These are phyloP conservation scores for Aporophyla lueneburgensis DNA, from an alignment of 2,888 invertebrate species.

Conservation along the genomic window DNA sequence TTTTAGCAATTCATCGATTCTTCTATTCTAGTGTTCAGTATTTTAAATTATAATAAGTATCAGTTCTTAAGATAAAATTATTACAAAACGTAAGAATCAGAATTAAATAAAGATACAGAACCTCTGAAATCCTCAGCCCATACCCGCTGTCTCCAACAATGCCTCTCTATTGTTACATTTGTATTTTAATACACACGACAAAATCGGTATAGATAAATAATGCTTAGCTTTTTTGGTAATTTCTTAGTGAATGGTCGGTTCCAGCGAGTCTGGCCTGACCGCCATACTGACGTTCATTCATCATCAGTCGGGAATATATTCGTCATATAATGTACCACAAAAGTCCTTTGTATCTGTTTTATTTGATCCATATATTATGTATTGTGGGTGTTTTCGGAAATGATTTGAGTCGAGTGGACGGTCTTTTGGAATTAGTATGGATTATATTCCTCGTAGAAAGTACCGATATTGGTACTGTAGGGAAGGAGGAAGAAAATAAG, in stretches of 20 bases:
- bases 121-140: constrained; percentile 48
- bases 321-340: constrained; percentile 67
- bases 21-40: background rate
- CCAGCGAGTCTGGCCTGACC: constrained; percentile 83
- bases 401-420: constrained; percentile 47
- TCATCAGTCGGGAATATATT: constrained; percentile 70
- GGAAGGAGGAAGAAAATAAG: background rate
- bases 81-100: background rate
- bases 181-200: constrained; percentile 89
- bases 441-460: constrained; percentile 4
- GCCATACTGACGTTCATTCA: constrained; percentile 73
- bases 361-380: constrained; percentile 51
- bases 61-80: background rate
- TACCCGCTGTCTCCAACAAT: constrained; percentile 85
- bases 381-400: constrained; percentile 60
- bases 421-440: background rate
- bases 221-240: constrained; percentile 80
- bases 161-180: constrained; percentile 87
- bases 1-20: background rate
- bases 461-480: background rate
- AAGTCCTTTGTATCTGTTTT: constrained; percentile 65
- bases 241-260: constrained; percentile 85
- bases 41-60: background rate
- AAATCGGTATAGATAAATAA: constrained; percentile 88
- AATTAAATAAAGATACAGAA: constrained; percentile 52